A percentile compares a stretch with the other conserved stretches of the same genome.
Conservation (phyloP, 1,140 invertebrate genomes). For the Gonioctena quinquepunctata region DNA sequence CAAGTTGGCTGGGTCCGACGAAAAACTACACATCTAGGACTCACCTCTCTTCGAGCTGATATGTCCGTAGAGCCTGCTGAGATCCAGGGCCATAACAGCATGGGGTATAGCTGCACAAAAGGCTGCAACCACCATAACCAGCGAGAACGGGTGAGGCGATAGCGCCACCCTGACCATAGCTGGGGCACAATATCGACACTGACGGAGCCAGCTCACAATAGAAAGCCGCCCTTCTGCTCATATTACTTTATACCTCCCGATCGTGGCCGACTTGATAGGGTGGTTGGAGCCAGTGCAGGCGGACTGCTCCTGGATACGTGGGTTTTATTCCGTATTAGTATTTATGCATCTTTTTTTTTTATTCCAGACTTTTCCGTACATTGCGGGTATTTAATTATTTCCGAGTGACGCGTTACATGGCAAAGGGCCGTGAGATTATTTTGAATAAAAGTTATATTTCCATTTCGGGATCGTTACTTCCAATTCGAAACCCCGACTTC, state of each 20-base stretch:
- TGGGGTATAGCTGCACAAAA: slow-evolving; percentile 61
- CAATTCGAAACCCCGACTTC: too few species aligned
- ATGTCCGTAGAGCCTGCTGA: slow-evolving; percentile 70
- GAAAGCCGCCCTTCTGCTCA: slow-evolving; percentile 16
- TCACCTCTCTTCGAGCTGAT: slow-evolving; percentile 68
- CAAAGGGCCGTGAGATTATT: too few species aligned
- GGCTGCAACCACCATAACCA: slow-evolving; percentile 57
- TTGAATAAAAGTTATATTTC: too few species aligned
- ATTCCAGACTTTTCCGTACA: too few species aligned
- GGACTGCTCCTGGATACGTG: neutral
- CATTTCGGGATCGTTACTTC: too few species aligned
- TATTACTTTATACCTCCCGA: slow-evolving; percentile 19
- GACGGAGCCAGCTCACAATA: slow-evolving; percentile 14
- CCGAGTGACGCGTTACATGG: too few species aligned
- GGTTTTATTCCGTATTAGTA: too few species aligned
- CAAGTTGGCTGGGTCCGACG: neutral
- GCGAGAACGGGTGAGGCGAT: slow-evolving; percentile 53
- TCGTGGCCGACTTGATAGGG: slow-evolving; percentile 14
- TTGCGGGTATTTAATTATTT: too few species aligned
- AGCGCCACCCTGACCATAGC: slow-evolving; percentile 52
- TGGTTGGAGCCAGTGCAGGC: neutral
- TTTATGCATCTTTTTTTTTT: too few species aligned
- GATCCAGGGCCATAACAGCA: slow-evolving; percentile 66
- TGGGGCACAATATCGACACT: slow-evolving; percentile 33
- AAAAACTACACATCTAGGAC: slow-evolving; percentile 31